A percentile compares a stretch with the other conserved stretches of the same genome.
Evolutionary conservation across 2,113 vertebrate genomes (phyloP).

Genomic region (Eidolon helvum): DNA sequence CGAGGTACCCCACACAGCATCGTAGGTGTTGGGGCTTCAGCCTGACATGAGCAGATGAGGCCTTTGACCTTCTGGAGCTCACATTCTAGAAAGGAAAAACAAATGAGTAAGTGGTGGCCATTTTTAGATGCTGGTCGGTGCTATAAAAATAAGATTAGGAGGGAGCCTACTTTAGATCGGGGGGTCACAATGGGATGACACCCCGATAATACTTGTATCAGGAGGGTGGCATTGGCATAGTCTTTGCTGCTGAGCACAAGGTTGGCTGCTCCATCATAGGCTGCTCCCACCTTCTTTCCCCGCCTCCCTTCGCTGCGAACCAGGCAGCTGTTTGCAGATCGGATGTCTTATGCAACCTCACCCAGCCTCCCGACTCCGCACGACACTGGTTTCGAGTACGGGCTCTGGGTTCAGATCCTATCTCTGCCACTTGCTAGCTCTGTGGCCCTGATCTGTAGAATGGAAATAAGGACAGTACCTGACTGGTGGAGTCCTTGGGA

Average conservation of each 20-base stretch:
- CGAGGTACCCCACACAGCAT: fast-evolving
- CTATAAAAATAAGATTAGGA: neutral
- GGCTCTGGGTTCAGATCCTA: neutral
- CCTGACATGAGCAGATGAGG: neutral
- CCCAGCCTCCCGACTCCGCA: neutral
- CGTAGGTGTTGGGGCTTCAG: neutral
- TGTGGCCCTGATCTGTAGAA: neutral
- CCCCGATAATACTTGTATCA: neutral
- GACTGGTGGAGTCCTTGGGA: fast-evolving
- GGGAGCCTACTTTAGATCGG: fast-evolving
- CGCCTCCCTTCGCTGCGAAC: neutral
- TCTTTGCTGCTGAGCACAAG: neutral
- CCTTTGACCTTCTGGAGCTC: neutral
- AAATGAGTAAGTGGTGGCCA: too few relatives aligned
- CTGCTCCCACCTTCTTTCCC: neutral
- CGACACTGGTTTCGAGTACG: fast-evolving
- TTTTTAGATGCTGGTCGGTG: neutral
- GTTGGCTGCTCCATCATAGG: neutral
- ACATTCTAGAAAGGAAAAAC: neutral
- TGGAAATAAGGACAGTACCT: too few relatives aligned
- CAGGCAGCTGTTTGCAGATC: fast-evolving
- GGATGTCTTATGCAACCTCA: fast-evolving
- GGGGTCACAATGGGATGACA: neutral
- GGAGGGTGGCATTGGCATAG: neutral
- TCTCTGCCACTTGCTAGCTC: neutral